Percentiles rank a stretch among this genome's conserved stretches.
Evolutionary conservation across 2,113 vertebrate genomes (phyloP).

Genomic region (Hippocampus barbouri): DNA sequence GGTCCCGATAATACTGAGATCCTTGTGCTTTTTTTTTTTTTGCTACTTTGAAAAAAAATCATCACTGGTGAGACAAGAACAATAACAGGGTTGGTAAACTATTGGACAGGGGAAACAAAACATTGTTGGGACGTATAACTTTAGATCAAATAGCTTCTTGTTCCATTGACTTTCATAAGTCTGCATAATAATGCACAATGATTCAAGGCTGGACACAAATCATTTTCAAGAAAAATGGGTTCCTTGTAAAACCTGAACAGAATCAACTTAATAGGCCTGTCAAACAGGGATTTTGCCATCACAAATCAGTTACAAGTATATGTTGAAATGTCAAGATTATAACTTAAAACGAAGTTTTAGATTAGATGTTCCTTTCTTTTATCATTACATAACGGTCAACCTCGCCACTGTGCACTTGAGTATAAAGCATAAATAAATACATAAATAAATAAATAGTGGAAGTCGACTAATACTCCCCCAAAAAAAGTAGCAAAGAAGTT

Average conservation of each 20-base stretch:
- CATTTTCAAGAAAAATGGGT: neutral
- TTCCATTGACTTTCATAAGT: neutral
- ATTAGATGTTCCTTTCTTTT: neutral
- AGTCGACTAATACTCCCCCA: neutral
- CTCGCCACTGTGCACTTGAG: neutral
- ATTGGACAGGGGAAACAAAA: neutral
- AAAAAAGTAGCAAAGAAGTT: neutral
- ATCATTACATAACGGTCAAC: neutral
- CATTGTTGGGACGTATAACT: neutral
- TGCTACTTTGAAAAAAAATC: neutral
- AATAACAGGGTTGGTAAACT: neutral
- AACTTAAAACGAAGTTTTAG: neutral
- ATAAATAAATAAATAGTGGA: neutral
- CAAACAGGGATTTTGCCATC: neutral
- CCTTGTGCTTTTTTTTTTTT: neutral
- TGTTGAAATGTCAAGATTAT: neutral
- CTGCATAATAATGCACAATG: neutral
- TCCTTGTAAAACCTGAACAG: neutral
- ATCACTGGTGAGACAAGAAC: neutral
- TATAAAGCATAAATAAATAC: neutral
- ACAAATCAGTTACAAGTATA: neutral
- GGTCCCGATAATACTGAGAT: neutral
- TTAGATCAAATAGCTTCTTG: neutral
- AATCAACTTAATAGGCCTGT: neutral
- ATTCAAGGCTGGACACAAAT: neutral